Evolutionary conservation across 2,797 vertebrate genomes (phyloP).

Genomic region (Novumbra hubbsi): DNA sequence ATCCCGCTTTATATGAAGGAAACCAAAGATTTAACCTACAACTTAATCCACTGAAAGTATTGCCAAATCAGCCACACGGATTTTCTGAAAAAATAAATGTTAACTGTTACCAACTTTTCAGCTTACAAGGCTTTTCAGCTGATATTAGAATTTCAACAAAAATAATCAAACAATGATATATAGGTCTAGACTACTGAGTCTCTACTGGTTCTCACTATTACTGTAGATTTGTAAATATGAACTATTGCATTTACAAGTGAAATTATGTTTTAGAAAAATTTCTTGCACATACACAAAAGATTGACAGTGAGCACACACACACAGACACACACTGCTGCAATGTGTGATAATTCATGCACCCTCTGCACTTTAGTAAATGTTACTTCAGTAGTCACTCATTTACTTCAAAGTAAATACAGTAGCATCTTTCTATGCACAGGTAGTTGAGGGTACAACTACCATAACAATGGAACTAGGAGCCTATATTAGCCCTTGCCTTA

Average conservation of each 20-base stretch:
- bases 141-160: background rate
- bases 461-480: constrained; percentile 63
- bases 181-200: constrained; percentile 5
- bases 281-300: constrained; percentile 45
- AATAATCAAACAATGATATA: background rate
- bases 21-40: background rate
- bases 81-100: background rate
- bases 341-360: constrained; percentile 55
- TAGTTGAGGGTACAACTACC: background rate
- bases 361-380: constrained; percentile 66
- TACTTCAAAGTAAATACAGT: constrained; percentile 29
- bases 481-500: constrained; percentile 63
- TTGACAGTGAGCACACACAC: background rate
- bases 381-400: constrained; percentile 40
- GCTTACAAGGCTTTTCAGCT: background rate
- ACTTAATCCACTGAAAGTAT: background rate
- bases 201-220: constrained; percentile 4
- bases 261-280: constrained; percentile 50
- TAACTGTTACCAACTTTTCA: constrained; percentile 3
- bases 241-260: constrained; percentile 53
- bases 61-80: constrained; percentile 9
- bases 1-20: background rate
- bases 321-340: constrained; percentile 29
- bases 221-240: constrained; percentile 61
- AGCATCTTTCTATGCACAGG: constrained; percentile 1